These are phyloP conservation scores for Ageneiosus marmoratus DNA, from an alignment of 2,113 vertebrate species.

Conservation along the genomic window DNA sequence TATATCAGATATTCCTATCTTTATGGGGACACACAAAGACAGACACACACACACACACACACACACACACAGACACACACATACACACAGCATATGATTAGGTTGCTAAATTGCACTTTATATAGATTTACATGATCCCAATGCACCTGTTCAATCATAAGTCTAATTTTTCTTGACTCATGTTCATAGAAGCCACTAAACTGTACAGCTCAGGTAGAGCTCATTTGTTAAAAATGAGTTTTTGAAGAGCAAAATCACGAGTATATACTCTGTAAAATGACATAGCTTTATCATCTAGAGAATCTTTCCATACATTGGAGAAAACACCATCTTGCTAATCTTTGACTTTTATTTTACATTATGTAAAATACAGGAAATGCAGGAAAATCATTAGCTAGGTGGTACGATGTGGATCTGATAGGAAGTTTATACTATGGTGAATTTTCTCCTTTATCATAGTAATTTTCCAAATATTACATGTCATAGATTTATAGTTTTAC, in stretches of 20 bases:
- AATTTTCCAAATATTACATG: neutral
- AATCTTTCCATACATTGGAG: neutral
- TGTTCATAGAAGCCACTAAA: neutral
- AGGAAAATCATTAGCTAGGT: neutral
- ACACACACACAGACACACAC: too few species aligned
- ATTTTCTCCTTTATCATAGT: neutral
- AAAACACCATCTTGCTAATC: neutral
- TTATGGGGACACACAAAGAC: too few species aligned
- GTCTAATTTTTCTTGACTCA: neutral
- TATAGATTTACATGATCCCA: neutral
- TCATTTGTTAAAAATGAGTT: neutral
- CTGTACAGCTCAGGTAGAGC: neutral
- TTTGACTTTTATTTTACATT: too few species aligned
- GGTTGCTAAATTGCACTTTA: neutral
- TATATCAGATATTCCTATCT: too few species aligned
- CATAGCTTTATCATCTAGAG: neutral
- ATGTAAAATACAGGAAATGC: neutral
- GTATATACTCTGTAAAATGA: neutral
- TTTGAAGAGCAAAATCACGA: neutral
- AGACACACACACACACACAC: too few species aligned
- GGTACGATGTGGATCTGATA: too few species aligned
- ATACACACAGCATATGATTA: neutral
- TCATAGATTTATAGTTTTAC: neutral
- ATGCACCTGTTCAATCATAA: neutral
- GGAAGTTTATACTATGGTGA: neutral